Evolutionary conservation across 2,797 vertebrate species (phyloP).

Genomic region (Tympanoctomys barrerae): DNA sequence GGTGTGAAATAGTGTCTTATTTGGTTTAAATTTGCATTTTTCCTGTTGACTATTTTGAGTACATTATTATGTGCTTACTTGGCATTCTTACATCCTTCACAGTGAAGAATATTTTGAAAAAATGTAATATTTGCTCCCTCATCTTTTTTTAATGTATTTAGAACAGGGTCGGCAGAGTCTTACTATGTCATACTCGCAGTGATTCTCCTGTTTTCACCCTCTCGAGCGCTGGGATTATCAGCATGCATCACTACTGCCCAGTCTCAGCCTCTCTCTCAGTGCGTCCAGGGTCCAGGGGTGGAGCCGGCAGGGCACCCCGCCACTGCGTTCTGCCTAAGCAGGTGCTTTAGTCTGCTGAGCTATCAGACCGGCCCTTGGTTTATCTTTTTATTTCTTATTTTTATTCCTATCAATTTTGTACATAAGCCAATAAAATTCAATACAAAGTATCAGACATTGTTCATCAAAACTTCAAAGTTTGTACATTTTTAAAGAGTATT

Average conservation of each 20-base stretch:
- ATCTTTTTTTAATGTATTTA: neutral
- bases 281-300: too few relatives aligned
- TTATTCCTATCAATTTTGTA: neutral
- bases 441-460: neutral
- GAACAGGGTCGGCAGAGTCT: too few relatives aligned
- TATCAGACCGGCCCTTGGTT: neutral
- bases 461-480: neutral
- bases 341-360: too few relatives aligned
- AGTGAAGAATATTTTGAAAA: conserved; percentile 17
- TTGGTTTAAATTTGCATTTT: conserved; percentile 73
- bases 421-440: neutral
- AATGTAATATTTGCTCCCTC: neutral
- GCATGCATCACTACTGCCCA: too few relatives aligned
- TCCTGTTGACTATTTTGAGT: conserved; percentile 3
- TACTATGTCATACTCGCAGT: too few relatives aligned
- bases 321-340: too few relatives aligned
- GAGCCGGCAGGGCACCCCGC: too few relatives aligned
- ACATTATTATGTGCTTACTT: conserved; percentile 13
- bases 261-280: too few relatives aligned
- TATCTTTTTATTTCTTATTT: neutral
- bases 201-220: too few relatives aligned
- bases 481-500: neutral
- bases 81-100: neutral
- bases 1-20: conserved; percentile 67
- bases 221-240: too few relatives aligned